These are phyloP conservation scores for Chauna torquata DNA, from an alignment of 2,113 vertebrate genomes.

Conservation along the genomic window DNA sequence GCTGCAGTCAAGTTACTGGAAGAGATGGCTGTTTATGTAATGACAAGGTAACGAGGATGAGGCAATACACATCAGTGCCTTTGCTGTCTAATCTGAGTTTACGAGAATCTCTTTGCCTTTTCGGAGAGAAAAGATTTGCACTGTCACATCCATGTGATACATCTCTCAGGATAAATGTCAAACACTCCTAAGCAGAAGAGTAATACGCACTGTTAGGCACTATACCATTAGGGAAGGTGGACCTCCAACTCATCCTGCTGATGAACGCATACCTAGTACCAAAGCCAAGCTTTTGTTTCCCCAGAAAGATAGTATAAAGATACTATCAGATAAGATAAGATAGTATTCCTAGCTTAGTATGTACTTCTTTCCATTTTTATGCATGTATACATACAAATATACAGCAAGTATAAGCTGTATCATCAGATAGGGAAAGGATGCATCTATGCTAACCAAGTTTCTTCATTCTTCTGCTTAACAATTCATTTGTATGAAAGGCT, in stretches of 20 bases:
- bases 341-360: background rate
- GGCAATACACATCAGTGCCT: background rate
- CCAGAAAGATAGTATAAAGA: background rate
- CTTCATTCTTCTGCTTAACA: background rate
- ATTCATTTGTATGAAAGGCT: background rate
- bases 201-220: background rate
- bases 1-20: background rate
- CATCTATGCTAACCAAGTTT: background rate
- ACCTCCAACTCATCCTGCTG: background rate
- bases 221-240: background rate
- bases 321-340: background rate
- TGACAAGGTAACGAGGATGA: too few relatives aligned
- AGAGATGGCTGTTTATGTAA: background rate
- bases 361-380: background rate
- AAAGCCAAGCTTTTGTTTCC: background rate
- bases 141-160: background rate
- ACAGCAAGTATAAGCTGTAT: background rate
- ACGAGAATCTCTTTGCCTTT: background rate
- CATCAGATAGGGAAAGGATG: fast-evolving
- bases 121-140: background rate
- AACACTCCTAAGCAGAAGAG: background rate
- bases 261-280: background rate
- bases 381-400: background rate
- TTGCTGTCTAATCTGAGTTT: background rate
- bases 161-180: background rate